These are phyloP conservation scores for Drosophila borealis DNA, from an alignment of 2,888 invertebrate genomes.

Conservation along the genomic window DNA sequence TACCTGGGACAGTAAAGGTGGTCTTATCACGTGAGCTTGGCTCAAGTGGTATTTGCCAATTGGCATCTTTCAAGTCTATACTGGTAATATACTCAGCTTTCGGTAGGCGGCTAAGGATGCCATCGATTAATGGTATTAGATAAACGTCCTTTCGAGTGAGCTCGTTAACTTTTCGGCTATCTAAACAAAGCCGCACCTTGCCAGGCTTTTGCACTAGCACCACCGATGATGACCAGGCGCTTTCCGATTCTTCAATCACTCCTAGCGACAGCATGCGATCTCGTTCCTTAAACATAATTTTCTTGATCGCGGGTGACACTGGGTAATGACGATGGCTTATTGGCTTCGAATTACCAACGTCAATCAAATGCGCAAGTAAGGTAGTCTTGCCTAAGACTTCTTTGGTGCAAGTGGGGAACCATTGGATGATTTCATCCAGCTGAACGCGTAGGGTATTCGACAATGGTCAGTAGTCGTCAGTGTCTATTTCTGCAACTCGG, in stretches of 20 bases:
- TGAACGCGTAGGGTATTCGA: too few species aligned
- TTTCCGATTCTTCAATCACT: background rate
- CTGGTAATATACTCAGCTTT: too few species aligned
- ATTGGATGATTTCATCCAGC: too few species aligned
- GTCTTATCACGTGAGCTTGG: constrained; percentile 1
- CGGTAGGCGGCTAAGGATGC: too few species aligned
- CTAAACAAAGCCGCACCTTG: too few species aligned
- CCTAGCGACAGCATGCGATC: background rate
- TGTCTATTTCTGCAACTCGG: background rate
- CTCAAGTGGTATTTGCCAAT: constrained; percentile 1
- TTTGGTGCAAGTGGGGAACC: too few species aligned
- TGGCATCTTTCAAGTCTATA: constrained; percentile 4
- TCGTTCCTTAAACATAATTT: constrained; percentile 14
- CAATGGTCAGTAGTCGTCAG: too few species aligned
- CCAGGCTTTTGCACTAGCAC: background rate
- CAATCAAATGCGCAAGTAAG: too few species aligned
- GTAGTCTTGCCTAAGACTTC: too few species aligned
- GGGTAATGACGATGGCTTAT: constrained; percentile 7
- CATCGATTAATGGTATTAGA: background rate
- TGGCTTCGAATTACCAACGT: too few species aligned
- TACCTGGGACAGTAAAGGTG: background rate
- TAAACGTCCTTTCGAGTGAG: background rate
- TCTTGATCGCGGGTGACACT: constrained; percentile 9
- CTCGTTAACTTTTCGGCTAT: too few species aligned
- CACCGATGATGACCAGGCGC: background rate